Base-by-base conservation (phyloP, 1,140 invertebrate species). In the Chironomus striatipennis region DNA sequence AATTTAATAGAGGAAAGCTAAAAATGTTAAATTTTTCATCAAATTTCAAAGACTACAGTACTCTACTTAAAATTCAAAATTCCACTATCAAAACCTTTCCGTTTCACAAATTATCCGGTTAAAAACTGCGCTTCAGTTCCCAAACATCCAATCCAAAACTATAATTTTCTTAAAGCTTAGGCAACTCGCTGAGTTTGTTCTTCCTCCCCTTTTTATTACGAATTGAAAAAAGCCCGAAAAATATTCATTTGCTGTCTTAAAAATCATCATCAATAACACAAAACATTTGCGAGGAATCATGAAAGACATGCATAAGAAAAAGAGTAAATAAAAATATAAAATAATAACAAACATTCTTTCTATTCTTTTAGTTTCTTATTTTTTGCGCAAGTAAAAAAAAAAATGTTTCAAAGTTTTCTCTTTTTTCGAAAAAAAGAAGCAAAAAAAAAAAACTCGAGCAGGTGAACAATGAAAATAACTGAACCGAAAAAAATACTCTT, bases 391-490 rank as follows among this genome's bases (percentile, higher is more conserved):
- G 7, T 10, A 47, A 47, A 15, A 47, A 2, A 34, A 34, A 34
- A 34, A 34, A 34, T 34, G 24, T 34, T 34, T 34, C 24, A 34
- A 34, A 34, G 15, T 47, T 47, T 47, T 47, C 43, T 47, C 43
- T 15, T 47, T n/a, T 47, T 47, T 34, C 24, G 24, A 47, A 47
- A 47, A n/a, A 47, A 47, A 47, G 15, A 9, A 47, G 43, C 43
- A 47, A 15, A 47, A n/a, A n/a, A n/a, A n/a, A n/a, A n/a, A 47
- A 10, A 47, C 43, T 47, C n/a, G 64, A 67, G 64, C 64, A 67
- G 64, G 64, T 67, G 64, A 67, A 67, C 64, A 67, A 20, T 67
- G 64, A 67, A 67, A 67, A 18, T 67, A 67, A 67, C 64, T 67
- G 64, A 67, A 67, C 64, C 64, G 64, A 67, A 67, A 67, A 17